Evolutionary conservation across 1,140 invertebrate species (phyloP).

Genomic region (Rhagoletis zephyria): DNA sequence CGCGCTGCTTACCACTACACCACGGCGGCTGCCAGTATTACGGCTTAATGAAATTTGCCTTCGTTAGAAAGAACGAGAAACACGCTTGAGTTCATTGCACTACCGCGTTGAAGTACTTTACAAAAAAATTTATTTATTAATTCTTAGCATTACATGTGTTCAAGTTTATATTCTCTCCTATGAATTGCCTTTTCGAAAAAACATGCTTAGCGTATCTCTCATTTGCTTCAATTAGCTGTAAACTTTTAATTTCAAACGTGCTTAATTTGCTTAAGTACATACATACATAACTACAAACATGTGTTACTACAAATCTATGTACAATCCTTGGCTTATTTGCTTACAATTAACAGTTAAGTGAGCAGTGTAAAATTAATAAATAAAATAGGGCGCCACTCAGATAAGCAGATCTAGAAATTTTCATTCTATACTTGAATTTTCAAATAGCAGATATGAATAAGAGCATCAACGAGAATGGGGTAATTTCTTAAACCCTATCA

Average conservation of each 20-base stretch:
- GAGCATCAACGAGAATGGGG: neutral
- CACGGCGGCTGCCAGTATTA: too few species aligned
- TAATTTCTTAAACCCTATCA: neutral
- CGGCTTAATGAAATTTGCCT: too few species aligned
- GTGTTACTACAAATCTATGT: neutral
- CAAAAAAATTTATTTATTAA: too few species aligned
- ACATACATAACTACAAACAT: neutral
- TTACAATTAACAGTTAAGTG: constrained; percentile 33
- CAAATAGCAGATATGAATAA: neutral
- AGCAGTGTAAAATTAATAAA: constrained; percentile 29
- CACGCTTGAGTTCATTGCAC: too few species aligned
- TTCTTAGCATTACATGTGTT: too few species aligned
- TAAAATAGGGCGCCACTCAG: constrained; percentile 32
- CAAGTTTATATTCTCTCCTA: too few species aligned
- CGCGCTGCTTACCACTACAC: too few species aligned
- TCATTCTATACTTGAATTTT: neutral
- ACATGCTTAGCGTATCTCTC: neutral
- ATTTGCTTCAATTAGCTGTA: constrained; percentile 26
- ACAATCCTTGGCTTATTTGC: constrained; percentile 43
- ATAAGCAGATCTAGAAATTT: neutral
- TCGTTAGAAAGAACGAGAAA: too few species aligned
- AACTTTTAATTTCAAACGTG: constrained; percentile 26
- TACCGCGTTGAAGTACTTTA: too few species aligned
- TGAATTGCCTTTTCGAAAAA: too few species aligned
- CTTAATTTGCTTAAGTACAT: constrained; percentile 33